Base-by-base conservation (phyloP, 2,113 vertebrate species). In the Pongo pygmaeus region DNA sequence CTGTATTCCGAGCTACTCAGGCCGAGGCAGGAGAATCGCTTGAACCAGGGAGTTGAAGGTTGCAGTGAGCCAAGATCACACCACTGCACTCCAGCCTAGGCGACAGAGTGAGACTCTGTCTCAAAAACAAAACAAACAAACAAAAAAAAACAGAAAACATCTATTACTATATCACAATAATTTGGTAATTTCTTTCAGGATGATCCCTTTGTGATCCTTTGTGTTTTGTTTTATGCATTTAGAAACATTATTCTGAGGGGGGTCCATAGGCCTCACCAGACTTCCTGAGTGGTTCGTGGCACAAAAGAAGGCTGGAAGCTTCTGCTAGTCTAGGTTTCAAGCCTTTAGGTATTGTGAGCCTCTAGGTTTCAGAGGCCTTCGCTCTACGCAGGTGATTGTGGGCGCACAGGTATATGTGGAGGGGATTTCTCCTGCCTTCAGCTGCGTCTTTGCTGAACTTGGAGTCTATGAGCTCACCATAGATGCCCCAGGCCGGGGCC, bases 401-500 rank as follows among this genome's bases (percentile, higher is more conserved):
- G 14, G 32, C 5, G 8, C 0, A 1, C 14, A 10, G 0, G 8
- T 13, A 5, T 18, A n/a, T 46, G 52, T 8, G 1, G n/a, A 48
- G 32, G 79, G 61, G 55, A 30, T 52, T 74, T 93, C 3, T 1
- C 57, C 32, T 70, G 43, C 59, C 12, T 78, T 88, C 52, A 48
- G 16, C 52, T 1, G 0, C 70, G 70, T 27, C 79, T 48, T 79
- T 38, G 59, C 46, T 84, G 64, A 22, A 80, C 40, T 79, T 67
- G 20, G 40, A n/a, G 55, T 10, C 40, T 59, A 46, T 67, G 87
- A 84, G 52, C 69, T 92, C 55, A 30, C 14, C 55, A 8, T 5
- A 18, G 35, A 27, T 91, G 67, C 46, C 50, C 48, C 43, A 14
- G 32, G 50, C 20, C 32, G 61, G 61, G 22, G 35, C 30, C 48